Percentiles rank a stretch among this genome's conserved stretches.
Evolutionary conservation across 92 coral and sea anemone species (phyloP).

Genomic region (Paragorgia papillata): DNA sequence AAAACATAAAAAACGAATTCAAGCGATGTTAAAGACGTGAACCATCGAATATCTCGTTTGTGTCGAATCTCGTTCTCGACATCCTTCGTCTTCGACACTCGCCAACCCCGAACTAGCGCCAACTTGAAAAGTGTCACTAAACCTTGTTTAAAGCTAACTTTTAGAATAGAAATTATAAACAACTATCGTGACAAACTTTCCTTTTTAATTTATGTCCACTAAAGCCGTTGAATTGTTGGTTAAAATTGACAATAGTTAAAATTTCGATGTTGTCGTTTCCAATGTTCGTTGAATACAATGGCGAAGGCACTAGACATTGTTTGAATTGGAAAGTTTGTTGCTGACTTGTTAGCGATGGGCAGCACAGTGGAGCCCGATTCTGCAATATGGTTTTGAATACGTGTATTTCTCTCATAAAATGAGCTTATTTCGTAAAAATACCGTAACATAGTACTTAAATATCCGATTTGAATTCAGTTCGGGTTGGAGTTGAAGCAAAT

Average conservation of each 20-base stretch:
- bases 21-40: neutral
- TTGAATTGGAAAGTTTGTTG: slow-evolving; percentile 17
- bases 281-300: slow-evolving; percentile 4
- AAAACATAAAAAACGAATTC: neutral
- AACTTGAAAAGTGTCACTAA: slow-evolving; percentile 1
- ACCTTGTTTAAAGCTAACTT: slow-evolving; percentile 1
- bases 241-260: slow-evolving; percentile 1
- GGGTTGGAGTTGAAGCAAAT: neutral
- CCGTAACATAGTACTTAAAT: slow-evolving; percentile 7
- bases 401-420: neutral
- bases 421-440: neutral
- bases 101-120: neutral
- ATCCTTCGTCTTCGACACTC: slow-evolving; percentile 13
- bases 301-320: slow-evolving; percentile 11
- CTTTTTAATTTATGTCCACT: neutral
- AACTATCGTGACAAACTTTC: neutral
- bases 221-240: neutral
- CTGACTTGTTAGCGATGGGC: neutral
- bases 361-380: neutral
- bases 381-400: neutral
- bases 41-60: neutral
- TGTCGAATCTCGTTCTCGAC: neutral
- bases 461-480: slow-evolving; percentile 1
- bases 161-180: neutral
- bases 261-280: neutral